phyloP scores from a whole-genome alignment of 2,113 vertebrate genomes.

The Lasiurus borealis region DNA sequence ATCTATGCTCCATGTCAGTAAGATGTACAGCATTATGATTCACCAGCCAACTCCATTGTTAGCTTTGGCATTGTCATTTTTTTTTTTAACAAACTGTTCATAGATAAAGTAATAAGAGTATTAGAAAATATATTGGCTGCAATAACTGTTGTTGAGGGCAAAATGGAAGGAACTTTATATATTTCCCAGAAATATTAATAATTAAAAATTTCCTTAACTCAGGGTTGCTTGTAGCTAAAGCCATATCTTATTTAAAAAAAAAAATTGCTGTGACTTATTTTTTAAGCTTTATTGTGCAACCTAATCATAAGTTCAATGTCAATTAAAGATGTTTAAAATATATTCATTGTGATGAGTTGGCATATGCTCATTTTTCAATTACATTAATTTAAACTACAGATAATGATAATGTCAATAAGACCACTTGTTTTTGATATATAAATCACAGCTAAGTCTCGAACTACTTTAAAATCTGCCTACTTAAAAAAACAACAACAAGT shows the following conservation, averaged over 20 bases:
- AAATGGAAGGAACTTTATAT: slow-evolving; percentile 52
- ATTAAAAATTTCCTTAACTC: slow-evolving; percentile 69
- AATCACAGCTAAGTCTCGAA: slow-evolving; percentile 18
- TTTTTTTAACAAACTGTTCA: slow-evolving; percentile 58
- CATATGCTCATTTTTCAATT: slow-evolving; percentile 64
- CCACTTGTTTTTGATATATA: neutral
- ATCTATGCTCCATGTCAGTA: slow-evolving; percentile 56
- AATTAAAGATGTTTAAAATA: slow-evolving; percentile 58
- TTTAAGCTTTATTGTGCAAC: slow-evolving; percentile 5
- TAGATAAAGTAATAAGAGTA: slow-evolving; percentile 64
- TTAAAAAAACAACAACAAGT: neutral
- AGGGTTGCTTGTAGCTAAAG: slow-evolving; percentile 64
- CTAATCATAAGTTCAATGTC: slow-evolving; percentile 22
- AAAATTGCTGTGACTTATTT: neutral
- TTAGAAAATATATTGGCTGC: slow-evolving; percentile 67
- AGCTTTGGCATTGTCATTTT: slow-evolving; percentile 61
- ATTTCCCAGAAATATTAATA: slow-evolving; percentile 79
- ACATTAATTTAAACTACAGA: slow-evolving; percentile 56
- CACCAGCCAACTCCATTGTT: slow-evolving; percentile 67
- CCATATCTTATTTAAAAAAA: neutral
- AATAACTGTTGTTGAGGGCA: slow-evolving; percentile 2
- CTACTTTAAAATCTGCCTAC: neutral
- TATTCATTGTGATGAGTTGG: slow-evolving; percentile 61
- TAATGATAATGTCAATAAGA: slow-evolving; percentile 58
- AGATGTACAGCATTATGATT: slow-evolving; percentile 57